Base-by-base conservation (phyloP, 92 coral and sea anemone species). In the Chrysogorgia sp. region DNA sequence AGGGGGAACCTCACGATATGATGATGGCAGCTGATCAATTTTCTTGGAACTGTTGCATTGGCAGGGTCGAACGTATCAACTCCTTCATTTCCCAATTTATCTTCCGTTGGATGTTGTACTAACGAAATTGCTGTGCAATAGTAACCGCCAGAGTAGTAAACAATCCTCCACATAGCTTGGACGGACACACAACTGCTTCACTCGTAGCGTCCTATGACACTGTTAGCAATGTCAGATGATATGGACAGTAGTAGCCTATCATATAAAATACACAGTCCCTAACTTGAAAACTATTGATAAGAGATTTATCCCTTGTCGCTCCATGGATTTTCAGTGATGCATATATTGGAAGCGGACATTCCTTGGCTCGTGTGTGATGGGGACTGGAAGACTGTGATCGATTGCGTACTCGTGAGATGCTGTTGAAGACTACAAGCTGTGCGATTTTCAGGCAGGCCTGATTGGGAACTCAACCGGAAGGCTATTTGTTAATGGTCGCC, bases 291-390 rank as follows among this genome's bases (percentile, higher is more conserved):
- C 85, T 22, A 23, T 86, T 83, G 13, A 90, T 45, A 64, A 90
- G 76, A n/a, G 85, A 41, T 41, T 77, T 84, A 26, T 86, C 76
- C 59, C 89, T 63, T 0, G 85, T 86, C 0, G 80, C 52, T 15
- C 87, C 96, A 34, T 87, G 91, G 25, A 90, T 87, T 55, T 90
- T 90, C 59, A 90, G 58, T 12, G 88, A 86, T 28, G 80, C 41
- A 59, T 80, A 90, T 20, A 86, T 66, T 15, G 89, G 87, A 7
- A 86, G 67, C 2, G 93, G 93, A 63, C 86, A 84, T 59, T 87
- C 91, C 55, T 76, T 84, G 52, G 24, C 19, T 79, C 76, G 69
- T 40, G 14, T 47, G 47, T 76, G 86, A 63, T 63, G 83, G 19
- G 40, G 21, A 34, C 40, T 34, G 10, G 40, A 61, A 24, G 61